phyloP scores from a whole-genome alignment of 2,113 vertebrate species.

The Willisornis vidua region DNA sequence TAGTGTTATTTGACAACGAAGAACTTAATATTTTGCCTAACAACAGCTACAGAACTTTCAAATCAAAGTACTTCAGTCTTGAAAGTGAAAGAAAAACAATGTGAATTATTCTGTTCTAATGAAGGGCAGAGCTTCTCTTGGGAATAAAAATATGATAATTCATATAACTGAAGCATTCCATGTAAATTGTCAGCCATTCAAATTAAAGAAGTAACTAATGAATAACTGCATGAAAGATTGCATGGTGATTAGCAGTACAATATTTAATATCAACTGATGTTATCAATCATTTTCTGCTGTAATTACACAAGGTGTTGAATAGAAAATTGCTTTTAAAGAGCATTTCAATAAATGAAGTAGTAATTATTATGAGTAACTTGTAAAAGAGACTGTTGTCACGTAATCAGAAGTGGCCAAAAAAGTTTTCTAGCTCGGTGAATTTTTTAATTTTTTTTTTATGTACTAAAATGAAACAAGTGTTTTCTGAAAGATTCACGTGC shows the following conservation, averaged over 20 bases:
- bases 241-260: slow-evolving; percentile 57
- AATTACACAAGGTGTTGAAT: slow-evolving; percentile 57
- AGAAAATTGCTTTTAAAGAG: slow-evolving; percentile 61
- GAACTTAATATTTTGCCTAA: background rate
- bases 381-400: background rate
- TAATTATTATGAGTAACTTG: slow-evolving; percentile 22
- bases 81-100: slow-evolving; percentile 49
- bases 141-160: slow-evolving; percentile 29
- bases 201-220: slow-evolving; percentile 64
- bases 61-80: slow-evolving; percentile 44
- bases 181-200: slow-evolving; percentile 46
- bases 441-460: background rate
- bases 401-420: background rate
- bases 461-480: background rate
- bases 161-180: slow-evolving; percentile 23
- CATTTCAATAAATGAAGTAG: slow-evolving; percentile 29
- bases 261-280: slow-evolving; percentile 56
- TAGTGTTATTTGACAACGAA: background rate
- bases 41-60: slow-evolving; percentile 22
- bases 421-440: background rate
- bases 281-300: slow-evolving; percentile 55
- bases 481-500: background rate
- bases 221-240: slow-evolving; percentile 54
- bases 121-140: background rate
- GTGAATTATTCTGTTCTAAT: slow-evolving; percentile 8